Evolutionary conservation across 2,113 vertebrate genomes (phyloP).

Genomic region (Synchiropus splendidus): DNA sequence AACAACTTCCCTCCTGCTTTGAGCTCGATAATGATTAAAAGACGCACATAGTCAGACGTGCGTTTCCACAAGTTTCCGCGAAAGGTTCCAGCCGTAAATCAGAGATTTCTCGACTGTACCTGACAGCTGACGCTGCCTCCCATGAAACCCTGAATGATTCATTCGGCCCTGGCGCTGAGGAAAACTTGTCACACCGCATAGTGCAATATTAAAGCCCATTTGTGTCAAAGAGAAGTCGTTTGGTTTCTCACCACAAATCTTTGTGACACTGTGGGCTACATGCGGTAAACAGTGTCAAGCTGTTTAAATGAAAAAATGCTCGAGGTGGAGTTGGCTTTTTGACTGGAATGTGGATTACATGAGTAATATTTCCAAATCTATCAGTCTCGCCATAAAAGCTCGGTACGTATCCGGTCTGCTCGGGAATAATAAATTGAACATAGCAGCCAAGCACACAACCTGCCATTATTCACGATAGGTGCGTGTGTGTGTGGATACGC

Average conservation of each 20-base stretch:
- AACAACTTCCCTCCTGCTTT: too few relatives aligned
- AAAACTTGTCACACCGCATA: constrained; percentile 5
- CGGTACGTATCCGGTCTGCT: constrained; percentile 25
- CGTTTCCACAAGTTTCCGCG: not conserved
- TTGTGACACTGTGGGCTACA: constrained; percentile 4
- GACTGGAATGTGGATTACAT: constrained; percentile 33
- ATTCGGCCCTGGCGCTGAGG: constrained; percentile 8
- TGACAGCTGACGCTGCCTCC: constrained; percentile 3
- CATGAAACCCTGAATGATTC: constrained; percentile 10
- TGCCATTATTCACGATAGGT: constrained; percentile 32
- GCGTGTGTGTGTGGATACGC: constrained; percentile 2
- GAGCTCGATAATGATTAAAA: too few relatives aligned
- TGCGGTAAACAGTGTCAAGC: constrained; percentile 25
- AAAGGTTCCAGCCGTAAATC: not conserved
- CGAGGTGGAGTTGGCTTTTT: constrained; percentile 17
- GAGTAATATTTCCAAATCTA: constrained; percentile 46
- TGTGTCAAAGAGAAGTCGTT: constrained; percentile 16
- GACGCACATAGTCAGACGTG: not conserved
- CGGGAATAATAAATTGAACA: constrained; percentile 39
- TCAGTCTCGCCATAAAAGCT: constrained; percentile 31
- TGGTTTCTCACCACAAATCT: constrained; percentile 8
- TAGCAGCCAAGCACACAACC: constrained; percentile 24
- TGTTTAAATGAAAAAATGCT: constrained; percentile 12
- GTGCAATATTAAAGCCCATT: constrained; percentile 14
- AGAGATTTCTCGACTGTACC: not conserved